Conservation (phyloP, 2,113 vertebrate genomes). For the Emydocephalus ijimae region DNA sequence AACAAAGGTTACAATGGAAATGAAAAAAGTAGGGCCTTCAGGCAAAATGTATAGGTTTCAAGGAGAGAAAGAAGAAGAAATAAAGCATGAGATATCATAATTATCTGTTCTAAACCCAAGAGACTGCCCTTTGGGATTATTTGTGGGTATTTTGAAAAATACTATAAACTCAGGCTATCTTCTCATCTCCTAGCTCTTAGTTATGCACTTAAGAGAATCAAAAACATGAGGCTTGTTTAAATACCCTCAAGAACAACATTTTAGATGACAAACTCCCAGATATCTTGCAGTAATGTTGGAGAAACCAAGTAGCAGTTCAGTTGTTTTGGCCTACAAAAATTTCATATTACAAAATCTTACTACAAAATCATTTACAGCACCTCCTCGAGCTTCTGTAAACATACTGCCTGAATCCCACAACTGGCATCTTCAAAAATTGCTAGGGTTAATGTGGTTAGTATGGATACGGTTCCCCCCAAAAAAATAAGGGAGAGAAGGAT, state of each 20-base stretch:
- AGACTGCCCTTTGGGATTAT: background rate
- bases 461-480: background rate
- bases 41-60: background rate
- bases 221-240: background rate
- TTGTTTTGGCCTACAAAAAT: background rate
- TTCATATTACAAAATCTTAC: background rate
- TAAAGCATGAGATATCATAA: background rate
- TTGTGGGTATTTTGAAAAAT: background rate
- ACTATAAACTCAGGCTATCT: background rate
- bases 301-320: background rate
- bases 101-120: background rate
- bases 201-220: background rate
- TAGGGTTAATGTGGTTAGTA: background rate
- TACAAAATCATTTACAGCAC: background rate
- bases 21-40: background rate
- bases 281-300: background rate
- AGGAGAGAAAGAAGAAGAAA: background rate
- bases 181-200: background rate
- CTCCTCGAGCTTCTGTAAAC: background rate
- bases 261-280: background rate
- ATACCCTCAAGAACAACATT: background rate
- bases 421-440: background rate
- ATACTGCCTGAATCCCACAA: background rate
- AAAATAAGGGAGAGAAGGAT: background rate
- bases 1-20: background rate